Evolutionary conservation across 2,113 vertebrate species (phyloP).

Genomic region (Elephantulus edwardii): DNA sequence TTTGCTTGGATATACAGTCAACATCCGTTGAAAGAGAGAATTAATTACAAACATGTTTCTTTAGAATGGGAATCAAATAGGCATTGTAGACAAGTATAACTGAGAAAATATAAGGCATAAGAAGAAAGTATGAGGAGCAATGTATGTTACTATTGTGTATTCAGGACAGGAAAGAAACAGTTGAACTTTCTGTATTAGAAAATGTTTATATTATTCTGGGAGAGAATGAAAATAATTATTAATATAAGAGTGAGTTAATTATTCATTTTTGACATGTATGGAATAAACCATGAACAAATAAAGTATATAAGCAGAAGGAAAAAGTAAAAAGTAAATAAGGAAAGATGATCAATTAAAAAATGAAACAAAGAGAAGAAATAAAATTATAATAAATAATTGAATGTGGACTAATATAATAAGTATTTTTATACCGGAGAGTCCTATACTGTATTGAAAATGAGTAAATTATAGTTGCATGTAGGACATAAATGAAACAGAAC

Average conservation of each 20-base stretch:
- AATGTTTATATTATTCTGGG: not conserved
- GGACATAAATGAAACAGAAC: not conserved
- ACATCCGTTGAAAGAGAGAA: not conserved
- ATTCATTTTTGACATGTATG: not conserved
- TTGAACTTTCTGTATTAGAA: not conserved
- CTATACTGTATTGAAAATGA: not conserved
- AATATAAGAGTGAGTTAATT: not conserved
- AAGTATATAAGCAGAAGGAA: not conserved
- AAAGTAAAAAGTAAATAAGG: not conserved
- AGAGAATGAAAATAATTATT: not conserved
- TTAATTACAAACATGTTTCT: not conserved
- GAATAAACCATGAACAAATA: not conserved
- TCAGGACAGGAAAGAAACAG: not conserved
- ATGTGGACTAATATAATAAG: not conserved
- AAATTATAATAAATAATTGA: not conserved
- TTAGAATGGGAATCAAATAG: not conserved
- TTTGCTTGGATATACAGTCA: too few relatives aligned
- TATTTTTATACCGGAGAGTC: not conserved
- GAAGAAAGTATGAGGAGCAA: not conserved
- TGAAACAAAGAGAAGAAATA: not conserved
- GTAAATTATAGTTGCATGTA: not conserved
- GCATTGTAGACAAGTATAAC: slow-evolving; percentile 2
- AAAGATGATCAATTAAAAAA: not conserved
- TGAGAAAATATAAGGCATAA: not conserved
- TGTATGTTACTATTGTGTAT: not conserved